phyloP scores from a whole-genome alignment of 2,888 invertebrate species.

The Neoitamus cyanurus region DNA sequence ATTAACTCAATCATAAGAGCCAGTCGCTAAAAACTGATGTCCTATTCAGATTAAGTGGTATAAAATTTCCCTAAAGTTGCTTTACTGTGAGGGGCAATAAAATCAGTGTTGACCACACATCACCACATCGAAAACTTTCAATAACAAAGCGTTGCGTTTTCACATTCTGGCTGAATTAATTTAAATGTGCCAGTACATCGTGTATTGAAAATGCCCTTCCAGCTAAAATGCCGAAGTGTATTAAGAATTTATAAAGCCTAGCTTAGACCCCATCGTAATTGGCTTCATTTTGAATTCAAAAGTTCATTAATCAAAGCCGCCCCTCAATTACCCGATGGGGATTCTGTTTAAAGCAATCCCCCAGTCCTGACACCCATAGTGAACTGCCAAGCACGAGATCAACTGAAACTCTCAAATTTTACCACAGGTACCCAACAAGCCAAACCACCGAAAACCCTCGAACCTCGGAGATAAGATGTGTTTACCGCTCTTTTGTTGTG shows the following conservation, averaged over 20 bases:
- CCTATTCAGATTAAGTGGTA: too few relatives aligned
- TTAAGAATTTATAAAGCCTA: background rate
- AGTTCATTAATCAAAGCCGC: background rate
- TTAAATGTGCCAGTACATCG: too few relatives aligned
- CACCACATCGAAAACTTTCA: too few relatives aligned
- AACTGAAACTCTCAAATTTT: background rate
- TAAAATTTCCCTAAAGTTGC: too few relatives aligned
- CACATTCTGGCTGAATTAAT: too few relatives aligned
- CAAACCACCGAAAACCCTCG: background rate
- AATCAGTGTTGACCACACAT: too few relatives aligned
- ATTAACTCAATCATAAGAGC: too few relatives aligned
- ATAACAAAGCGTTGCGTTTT: too few relatives aligned
- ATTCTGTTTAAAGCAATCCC: background rate
- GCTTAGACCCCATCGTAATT: background rate
- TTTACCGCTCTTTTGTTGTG: background rate
- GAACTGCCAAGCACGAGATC: background rate
- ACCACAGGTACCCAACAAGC: background rate
- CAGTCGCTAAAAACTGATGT: too few relatives aligned
- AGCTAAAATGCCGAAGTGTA: background rate
- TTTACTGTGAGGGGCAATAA: too few relatives aligned
- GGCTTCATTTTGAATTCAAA: background rate
- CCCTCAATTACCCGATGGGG: background rate
- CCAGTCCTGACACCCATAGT: background rate
- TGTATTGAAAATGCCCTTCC: too few relatives aligned
- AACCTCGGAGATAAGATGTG: background rate